Evolutionary conservation across 2,113 vertebrate species (phyloP).

Genomic region (Beaufortia kweichowensis): DNA sequence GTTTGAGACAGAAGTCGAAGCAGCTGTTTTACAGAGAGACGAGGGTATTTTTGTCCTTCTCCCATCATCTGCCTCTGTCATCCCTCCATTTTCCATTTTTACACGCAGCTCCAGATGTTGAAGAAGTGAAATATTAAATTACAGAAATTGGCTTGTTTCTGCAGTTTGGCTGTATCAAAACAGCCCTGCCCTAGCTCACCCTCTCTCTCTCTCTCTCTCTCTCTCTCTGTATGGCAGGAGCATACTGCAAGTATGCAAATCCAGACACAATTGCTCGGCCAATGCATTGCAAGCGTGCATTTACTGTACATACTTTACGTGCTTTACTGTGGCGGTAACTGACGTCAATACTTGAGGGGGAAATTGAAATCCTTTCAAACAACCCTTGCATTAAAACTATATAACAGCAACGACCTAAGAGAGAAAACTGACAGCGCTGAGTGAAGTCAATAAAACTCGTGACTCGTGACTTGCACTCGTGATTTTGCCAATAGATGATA

Average conservation of each 20-base stretch:
- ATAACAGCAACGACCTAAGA: background rate
- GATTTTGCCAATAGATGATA: background rate
- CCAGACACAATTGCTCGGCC: background rate
- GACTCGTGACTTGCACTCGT: background rate
- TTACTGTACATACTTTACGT: background rate
- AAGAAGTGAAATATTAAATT: constrained; percentile 82
- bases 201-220: constrained; percentile 33
- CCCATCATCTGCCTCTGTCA: constrained; percentile 62
- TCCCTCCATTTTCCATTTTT: constrained; percentile 80
- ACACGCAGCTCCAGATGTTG: constrained; percentile 79
- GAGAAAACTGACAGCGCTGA: background rate
- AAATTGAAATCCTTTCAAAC: too few relatives aligned
- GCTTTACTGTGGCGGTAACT: background rate
- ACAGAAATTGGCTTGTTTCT: constrained; percentile 78
- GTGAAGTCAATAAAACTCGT: background rate
- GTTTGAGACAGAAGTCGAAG: constrained; percentile 61
- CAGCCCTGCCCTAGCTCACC: constrained; percentile 64
- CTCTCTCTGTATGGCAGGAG: constrained; percentile 49
- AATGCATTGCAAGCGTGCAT: background rate
- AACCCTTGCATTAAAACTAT: too few relatives aligned
- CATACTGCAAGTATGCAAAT: constrained; percentile 28
- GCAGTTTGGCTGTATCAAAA: constrained; percentile 74
- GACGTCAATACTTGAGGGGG: background rate
- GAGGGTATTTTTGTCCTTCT: constrained; percentile 60
- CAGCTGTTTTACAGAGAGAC: constrained; percentile 61